These are phyloP conservation scores for Argya squamiceps DNA, from an alignment of 2,797 vertebrate genomes.

Conservation along the genomic window DNA sequence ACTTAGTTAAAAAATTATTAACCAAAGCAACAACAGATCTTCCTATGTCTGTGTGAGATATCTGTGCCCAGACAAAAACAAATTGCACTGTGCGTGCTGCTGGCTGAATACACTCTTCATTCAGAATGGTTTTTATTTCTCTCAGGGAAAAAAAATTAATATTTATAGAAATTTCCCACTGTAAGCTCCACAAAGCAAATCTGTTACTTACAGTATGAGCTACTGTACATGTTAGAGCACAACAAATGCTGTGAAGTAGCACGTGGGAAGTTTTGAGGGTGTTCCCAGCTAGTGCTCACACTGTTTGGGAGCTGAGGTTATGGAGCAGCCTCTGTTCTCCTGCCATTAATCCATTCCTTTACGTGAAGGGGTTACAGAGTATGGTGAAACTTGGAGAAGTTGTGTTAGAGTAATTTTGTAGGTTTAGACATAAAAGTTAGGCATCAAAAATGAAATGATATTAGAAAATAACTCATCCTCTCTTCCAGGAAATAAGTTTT, in stretches of 20 bases:
- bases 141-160: background rate
- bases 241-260: background rate
- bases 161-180: background rate
- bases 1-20: background rate
- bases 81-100: background rate
- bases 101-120: background rate
- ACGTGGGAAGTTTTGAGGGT: background rate
- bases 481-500: background rate
- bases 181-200: background rate
- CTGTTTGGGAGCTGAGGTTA: background rate
- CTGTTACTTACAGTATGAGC: background rate
- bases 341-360: background rate
- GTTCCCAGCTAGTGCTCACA: background rate
- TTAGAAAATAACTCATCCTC: background rate
- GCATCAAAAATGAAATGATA: background rate
- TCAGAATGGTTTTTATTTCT: background rate
- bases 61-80: background rate
- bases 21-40: background rate
- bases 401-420: background rate
- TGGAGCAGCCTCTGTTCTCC: background rate
- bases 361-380: background rate
- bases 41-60: background rate
- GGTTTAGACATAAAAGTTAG: background rate
- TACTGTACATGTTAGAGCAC: background rate
- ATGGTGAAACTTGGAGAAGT: background rate